phyloP scores from a whole-genome alignment of 2,888 invertebrate species.

The Papilio protenor region DNA sequence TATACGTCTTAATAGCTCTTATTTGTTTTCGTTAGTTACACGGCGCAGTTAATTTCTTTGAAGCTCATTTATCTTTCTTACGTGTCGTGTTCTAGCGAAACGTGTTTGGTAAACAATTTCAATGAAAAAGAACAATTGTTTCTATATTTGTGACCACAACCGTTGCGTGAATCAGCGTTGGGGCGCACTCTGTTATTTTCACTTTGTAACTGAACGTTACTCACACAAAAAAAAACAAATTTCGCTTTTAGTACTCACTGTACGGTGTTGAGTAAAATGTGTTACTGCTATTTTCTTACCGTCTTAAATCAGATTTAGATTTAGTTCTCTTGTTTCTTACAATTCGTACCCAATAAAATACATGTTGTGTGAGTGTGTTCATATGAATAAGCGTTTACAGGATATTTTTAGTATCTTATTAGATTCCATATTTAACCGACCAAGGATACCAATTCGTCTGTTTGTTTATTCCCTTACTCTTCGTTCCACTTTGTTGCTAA shows the following conservation, averaged over 20 bases:
- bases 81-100: conserved; percentile 35
- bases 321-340: not conserved
- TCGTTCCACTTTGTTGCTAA: too few relatives aligned
- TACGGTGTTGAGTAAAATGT: conserved; percentile 13
- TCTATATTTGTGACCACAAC: conserved; percentile 30
- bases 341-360: not conserved
- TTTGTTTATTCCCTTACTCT: too few relatives aligned
- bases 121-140: conserved; percentile 27
- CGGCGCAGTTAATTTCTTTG: conserved; percentile 30
- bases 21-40: conserved; percentile 23
- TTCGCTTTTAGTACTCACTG: not conserved
- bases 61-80: conserved; percentile 40
- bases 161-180: conserved; percentile 28
- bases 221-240: conserved; percentile 24
- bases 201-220: conserved; percentile 40
- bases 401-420: too few relatives aligned
- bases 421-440: too few relatives aligned
- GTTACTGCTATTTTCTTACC: not conserved
- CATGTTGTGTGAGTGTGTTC: not conserved
- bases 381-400: not conserved
- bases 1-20: conserved; percentile 16
- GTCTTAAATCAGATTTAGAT: conserved; percentile 8
- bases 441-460: too few relatives aligned
- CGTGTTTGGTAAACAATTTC: conserved; percentile 38
- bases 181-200: conserved; percentile 32